A percentile compares a stretch with the other conserved stretches of the same genome.
Evolutionary conservation across 2,113 vertebrate genomes (phyloP).

Genomic region (Notechis scutatus): DNA sequence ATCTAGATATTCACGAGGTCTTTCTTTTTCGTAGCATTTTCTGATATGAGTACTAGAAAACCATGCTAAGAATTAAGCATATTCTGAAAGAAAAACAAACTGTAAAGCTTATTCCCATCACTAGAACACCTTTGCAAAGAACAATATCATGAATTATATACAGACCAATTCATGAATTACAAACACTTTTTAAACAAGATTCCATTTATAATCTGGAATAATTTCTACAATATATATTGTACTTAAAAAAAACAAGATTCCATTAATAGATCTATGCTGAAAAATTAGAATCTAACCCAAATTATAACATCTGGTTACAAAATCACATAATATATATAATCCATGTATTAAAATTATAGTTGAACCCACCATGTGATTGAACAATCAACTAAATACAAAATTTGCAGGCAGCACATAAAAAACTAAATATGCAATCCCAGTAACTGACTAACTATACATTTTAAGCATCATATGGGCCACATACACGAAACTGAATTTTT

Average conservation of each 20-base stretch:
- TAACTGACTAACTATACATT: neutral
- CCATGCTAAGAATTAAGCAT: neutral
- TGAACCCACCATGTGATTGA: neutral
- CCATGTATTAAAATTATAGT: neutral
- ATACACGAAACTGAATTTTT: neutral
- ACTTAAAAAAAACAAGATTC: neutral
- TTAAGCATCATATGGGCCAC: neutral
- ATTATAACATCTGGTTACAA: neutral
- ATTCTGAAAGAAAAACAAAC: neutral
- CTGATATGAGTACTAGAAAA: neutral
- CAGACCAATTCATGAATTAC: neutral
- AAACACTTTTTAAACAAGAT: neutral
- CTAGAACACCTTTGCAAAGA: neutral
- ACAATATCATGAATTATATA: neutral
- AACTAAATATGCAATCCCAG: neutral
- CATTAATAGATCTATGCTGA: neutral
- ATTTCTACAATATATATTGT: neutral
- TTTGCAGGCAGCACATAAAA: neutral
- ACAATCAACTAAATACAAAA: neutral
- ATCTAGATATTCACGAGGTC: neutral
- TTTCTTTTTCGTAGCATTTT: neutral
- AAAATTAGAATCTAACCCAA: neutral
- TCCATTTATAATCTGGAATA: neutral
- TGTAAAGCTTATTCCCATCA: neutral
- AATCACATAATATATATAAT: neutral